Evolutionary conservation across 2,797 vertebrate genomes (phyloP).

Genomic region (Bothrops alternatus): DNA sequence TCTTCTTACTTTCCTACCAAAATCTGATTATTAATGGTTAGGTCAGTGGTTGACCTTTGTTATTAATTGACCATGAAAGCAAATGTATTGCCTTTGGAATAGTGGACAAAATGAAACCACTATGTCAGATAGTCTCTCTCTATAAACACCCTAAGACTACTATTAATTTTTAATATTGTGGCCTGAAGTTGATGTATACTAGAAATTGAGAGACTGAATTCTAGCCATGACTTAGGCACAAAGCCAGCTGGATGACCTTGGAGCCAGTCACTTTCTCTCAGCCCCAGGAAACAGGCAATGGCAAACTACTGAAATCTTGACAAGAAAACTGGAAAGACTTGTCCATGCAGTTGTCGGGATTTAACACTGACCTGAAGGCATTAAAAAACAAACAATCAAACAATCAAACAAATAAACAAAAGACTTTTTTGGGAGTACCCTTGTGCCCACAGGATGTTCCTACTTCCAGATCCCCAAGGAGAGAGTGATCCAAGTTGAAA

Average conservation of each 20-base stretch:
- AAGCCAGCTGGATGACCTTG: not conserved
- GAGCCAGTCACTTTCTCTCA: not conserved
- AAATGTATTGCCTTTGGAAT: not conserved
- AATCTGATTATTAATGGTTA: not conserved
- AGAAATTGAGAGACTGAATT: not conserved
- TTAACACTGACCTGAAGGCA: not conserved
- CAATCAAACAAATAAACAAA: too few relatives aligned
- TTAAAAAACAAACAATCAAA: not conserved
- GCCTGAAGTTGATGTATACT: not conserved
- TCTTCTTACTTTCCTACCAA: not conserved
- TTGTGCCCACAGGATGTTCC: not conserved
- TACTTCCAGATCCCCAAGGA: not conserved
- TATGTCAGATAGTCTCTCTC: not conserved
- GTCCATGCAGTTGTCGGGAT: not conserved
- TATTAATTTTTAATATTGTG: not conserved
- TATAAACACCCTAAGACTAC: not conserved
- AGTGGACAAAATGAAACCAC: not conserved
- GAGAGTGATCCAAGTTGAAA: not conserved
- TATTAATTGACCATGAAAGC: not conserved
- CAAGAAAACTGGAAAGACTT: not conserved
- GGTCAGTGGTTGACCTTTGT: not conserved
- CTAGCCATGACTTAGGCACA: not conserved
- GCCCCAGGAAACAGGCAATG: not conserved
- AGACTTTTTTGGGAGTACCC: not conserved
- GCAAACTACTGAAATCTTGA: not conserved